Evolutionary conservation across 2,113 vertebrate species (phyloP), one percentile per base, ranked within the genome.

Genomic region (Chrysemys picta): DNA sequence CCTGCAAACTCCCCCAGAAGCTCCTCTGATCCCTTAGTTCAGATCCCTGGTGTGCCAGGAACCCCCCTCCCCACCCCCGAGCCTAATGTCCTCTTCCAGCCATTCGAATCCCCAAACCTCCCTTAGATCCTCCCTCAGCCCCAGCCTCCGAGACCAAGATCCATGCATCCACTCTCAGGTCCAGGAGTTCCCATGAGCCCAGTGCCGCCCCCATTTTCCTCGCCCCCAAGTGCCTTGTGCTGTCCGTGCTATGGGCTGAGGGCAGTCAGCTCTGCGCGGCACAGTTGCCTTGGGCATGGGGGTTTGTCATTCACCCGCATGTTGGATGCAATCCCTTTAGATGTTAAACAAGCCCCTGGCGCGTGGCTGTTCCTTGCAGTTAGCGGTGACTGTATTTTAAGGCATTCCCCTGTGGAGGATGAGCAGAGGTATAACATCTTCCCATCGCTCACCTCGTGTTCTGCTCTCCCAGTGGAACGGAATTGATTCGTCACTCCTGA

Each of bases 401-500:
- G 56, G 8, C 50, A 19, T 22, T 57, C 62, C 35, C 27, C 31
- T 42, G 24, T 27, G 47, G 14, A 16, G 21, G 24, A 53, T 13
- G 47, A 31, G 49, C 19, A 24, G 22, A 9, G 24, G 4, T 54
- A 38, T 10, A 27, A 45, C 38, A 31, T 54, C 38, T 31, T 19
- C 65, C 75, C 22, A 5, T 3, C 19, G 45, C 57, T 84, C 19
- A 21, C 1, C 3, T 62, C 24, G 59, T 1, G 0, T 49, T 89
- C 80, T 38, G 57, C 80, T 84, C 65, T 72, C 65, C n/a, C 35
- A 11, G 65, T 19, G 35, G 65, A 72, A 38, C 4, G 35, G 35
- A 22, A 21, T 10, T n/a, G 35, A 38, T n/a, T 5, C 14, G 1
- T 54, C 2, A 0, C 84, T 49, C 21, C 25, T 0, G 8, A 81